Evolutionary conservation across 2,113 vertebrate species (phyloP).

Genomic region (Nannospalax galili): DNA sequence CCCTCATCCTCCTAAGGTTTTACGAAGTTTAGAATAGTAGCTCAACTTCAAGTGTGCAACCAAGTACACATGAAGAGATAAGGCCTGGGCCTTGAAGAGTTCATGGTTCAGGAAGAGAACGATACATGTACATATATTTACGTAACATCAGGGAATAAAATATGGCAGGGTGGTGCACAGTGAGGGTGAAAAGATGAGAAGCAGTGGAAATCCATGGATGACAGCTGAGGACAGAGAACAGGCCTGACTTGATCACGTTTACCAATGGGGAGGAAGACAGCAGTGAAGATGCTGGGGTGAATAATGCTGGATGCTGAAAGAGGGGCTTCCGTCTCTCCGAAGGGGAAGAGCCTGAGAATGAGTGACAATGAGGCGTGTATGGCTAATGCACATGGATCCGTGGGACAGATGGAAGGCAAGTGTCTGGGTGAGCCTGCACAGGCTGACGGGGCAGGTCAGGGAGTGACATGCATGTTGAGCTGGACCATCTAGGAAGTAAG

Average conservation of each 20-base stretch:
- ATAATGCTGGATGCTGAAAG: neutral
- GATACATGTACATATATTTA: neutral
- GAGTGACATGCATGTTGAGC: rapidly evolving
- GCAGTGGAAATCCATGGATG: neutral
- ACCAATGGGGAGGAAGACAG: neutral
- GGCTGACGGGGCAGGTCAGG: neutral
- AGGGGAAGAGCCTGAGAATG: neutral
- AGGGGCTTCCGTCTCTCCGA: neutral
- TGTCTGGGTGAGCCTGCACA: neutral
- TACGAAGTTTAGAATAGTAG: too few relatives aligned
- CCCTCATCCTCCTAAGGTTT: neutral
- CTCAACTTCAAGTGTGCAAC: too few relatives aligned
- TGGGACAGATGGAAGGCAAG: neutral
- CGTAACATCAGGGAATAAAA: neutral
- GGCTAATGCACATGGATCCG: neutral
- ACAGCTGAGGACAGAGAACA: neutral
- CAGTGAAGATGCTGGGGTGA: rapidly evolving
- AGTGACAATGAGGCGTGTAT: neutral
- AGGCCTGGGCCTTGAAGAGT: neutral
- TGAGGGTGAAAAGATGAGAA: neutral
- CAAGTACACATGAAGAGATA: too few relatives aligned
- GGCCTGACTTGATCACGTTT: neutral
- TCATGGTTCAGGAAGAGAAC: neutral
- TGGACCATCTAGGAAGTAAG: neutral
- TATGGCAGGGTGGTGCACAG: rapidly evolving